Conservation (phyloP, 2,113 vertebrate genomes). For the Tenebrosternarchus preto region DNA sequence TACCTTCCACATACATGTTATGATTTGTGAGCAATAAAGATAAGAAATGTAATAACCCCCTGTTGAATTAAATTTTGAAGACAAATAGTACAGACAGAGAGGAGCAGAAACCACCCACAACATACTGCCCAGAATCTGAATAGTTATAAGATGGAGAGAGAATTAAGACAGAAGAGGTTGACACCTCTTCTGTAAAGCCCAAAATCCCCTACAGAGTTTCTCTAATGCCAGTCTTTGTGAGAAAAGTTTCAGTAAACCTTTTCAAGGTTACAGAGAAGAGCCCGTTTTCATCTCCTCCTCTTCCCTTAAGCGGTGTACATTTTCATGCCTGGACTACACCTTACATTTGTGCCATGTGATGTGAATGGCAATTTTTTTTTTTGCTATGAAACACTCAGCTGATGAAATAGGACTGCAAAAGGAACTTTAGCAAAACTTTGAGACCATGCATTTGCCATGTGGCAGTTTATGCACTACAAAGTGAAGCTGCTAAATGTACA, state of each 20-base stretch:
- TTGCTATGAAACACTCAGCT: neutral
- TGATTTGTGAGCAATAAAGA: neutral
- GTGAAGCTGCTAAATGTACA: too few relatives aligned
- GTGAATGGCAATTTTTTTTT: conserved; percentile 1
- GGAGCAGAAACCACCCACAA: neutral
- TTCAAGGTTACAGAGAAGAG: conserved; percentile 3
- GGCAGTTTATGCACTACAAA: too few relatives aligned
- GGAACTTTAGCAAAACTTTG: neutral
- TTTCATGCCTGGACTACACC: conserved; percentile 10
- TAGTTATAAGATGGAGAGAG: neutral
- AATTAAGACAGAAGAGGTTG: neutral
- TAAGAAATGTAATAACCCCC: neutral
- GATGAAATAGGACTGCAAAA: conserved; percentile 6
- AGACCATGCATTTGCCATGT: neutral
- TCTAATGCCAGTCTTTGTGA: neutral
- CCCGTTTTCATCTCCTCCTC: neutral
- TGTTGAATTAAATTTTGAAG: neutral
- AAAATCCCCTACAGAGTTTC: neutral
- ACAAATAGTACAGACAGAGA: neutral
- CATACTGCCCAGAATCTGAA: neutral
- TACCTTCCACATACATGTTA: neutral
- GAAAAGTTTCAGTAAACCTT: conserved; percentile 12
- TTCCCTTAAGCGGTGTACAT: neutral
- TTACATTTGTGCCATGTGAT: conserved; percentile 2
- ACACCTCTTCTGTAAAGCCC: neutral